Base-by-base conservation (phyloP, 1,140 invertebrate species). In the Anoplolepis gracilipes region DNA sequence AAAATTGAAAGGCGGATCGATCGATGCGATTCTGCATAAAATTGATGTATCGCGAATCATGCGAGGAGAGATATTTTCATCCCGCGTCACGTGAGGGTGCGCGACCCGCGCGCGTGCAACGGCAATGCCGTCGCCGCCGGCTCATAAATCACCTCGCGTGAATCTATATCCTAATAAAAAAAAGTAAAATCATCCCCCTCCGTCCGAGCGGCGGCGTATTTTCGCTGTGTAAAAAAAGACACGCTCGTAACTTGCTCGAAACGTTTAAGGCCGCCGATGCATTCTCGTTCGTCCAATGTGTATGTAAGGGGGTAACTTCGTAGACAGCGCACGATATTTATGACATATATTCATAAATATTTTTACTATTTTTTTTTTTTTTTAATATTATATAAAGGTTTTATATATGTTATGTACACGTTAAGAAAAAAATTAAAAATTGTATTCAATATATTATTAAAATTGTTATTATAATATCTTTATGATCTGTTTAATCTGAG, bases 1-100 rank as follows among this genome's bases (percentile, higher is more conserved):
- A 92, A 93, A 93, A 93, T 93, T 92, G 92, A 93, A 93, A 90
- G 73, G 81, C 36, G 64, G 61, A 67, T 88, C 87, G 64, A 72
- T 90, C 87, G 84, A 85, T 87, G 73, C 67, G 46, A n/a, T 22
- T 73, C 42, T 57, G 55, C 85, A 77, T 67, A 85, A 92, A 90
- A 92, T 92, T 93, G 92, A 93, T 90, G 90, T 88, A 91, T 90
- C 86, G 84, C 64, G 82, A 85, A 85, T 88, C 90, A 85, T 75
- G 85, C 59, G 64, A 59, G 67, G 76, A 85, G 76, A 85, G 67
- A 85, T 89, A 87, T 90, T 88, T 90, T 88, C 85, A 91, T 91
- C 84, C 88, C 67, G 73, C 49, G 42, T 65, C 55, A 67, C 59
- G 67, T 55, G 55, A 82, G n/a, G n/a, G n/a, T n/a, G n/a, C n/a